Base-by-base conservation (phyloP, 2,113 vertebrate genomes). In the Ailurus styani region DNA sequence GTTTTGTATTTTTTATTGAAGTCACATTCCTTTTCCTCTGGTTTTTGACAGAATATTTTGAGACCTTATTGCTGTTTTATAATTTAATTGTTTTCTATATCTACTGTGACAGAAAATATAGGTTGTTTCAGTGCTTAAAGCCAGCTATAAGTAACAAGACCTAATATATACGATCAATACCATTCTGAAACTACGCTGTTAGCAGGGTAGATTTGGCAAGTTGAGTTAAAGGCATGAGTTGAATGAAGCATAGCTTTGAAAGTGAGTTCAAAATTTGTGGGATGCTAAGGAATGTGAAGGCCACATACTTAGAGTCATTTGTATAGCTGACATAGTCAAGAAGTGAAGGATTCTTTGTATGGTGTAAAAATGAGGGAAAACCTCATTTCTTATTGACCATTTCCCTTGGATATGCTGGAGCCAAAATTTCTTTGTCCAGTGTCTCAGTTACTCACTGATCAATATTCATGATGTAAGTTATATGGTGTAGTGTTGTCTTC, bases 21-120 rank as follows among this genome's bases (percentile, higher is more conserved):
- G 3, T 87, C 6, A 20, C 52, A 91, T 70, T 75, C 15, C 42
- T 23, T 95, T 97, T 96, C 68, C 73, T 42, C 72, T 96, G 57
- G 18, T 91, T 97, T 93, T 62, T 87, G 94, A 89, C 25, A 96
- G 13, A 82, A 88, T 85, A 64, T 82, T 94, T 96, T 93, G 34
- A 97, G 98, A 68, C 0, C 86, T 81, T 88, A 66, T 93, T 96
- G 50, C 64, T 72, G 84, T 93, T 88, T 93, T 96, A 45, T 96
- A 88, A 27, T 77, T 73, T 54, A 91, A 77, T 70, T 5, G 34
- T 4, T 83, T 14, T 83, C 68, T 95, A 75, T 97, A 85, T 84
- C 97, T 86, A 23, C 85, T 62, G 31, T 95, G 83, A 47, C 91
- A 95, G 54, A 89, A 54, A 68, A 94, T 78, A 34, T 52, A 85